Evolutionary conservation across 2,797 vertebrate species (phyloP), one percentile per base, ranked within the genome.

Genomic region (Smutsia gigantea): DNA sequence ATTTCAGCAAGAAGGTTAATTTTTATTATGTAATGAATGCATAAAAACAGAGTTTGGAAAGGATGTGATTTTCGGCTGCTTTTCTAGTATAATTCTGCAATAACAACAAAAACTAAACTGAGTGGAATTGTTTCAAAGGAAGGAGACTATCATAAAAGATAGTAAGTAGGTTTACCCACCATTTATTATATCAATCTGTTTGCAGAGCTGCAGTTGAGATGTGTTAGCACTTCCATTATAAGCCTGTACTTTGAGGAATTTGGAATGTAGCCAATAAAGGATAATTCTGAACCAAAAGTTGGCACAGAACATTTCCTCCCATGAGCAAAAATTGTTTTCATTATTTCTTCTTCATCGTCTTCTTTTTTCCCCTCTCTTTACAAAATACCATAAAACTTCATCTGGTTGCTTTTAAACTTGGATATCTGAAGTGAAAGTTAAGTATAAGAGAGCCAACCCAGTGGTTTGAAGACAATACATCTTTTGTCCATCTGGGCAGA

Each of bases 361-460:
- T 96, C 77, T 77, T 55, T 25, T 19, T 15, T 29, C 23, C 23
- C 12, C 5, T 3, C 84, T 51, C 61, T 87, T 88, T 78, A 77
- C 71, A 96, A 94, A 97, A 97, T 97, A 97, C 95, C 93, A 96
- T 97, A 97, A 97, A 97, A 92, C 83, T 82, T 98, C 97, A 98
- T 98, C 96, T 98, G 97, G 96, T 97, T 98, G 97, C 97, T 98
- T 98, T 98, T 98, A 98, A 98, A 95, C 91, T 96, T 97, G 94
- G 89, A 87, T 97, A 96, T 97, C 96, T 98, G 84, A 97, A 96
- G 87, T 93, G 89, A 94, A 98, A 92, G 95, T 94, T 93, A 96
- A 96, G 81, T 71, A 74, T 64, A 63, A 72, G 88, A 96, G 84
- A 94, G 96, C 97, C 96, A 97, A 89, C 74, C 53, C 19, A 95